Conservation (phyloP, 2,888 invertebrate genomes). For the Parnassius glacialis region DNA sequence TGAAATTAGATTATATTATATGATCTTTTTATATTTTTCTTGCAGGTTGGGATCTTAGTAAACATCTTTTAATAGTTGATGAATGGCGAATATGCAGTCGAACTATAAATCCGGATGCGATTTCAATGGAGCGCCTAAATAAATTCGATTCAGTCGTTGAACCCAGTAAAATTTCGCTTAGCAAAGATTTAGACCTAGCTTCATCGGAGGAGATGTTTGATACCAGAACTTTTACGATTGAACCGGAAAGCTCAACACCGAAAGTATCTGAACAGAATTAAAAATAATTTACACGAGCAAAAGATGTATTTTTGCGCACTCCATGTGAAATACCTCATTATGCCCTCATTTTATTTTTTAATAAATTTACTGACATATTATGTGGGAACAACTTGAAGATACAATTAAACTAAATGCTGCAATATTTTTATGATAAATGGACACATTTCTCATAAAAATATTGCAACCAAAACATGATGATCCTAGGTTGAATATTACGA, state of each 20-base stretch:
- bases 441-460: too few species aligned
- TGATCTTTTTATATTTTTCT: constrained; percentile 15
- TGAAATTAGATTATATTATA: too few species aligned
- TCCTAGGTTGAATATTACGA: too few species aligned
- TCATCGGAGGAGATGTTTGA: constrained; percentile 25
- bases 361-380: too few species aligned
- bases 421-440: too few species aligned
- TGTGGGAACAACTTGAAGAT: too few species aligned
- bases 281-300: not conserved
- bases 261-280: constrained; percentile 23
- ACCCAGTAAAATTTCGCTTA: not conserved
- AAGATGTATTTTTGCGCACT: constrained; percentile 8
- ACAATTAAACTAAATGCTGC: too few species aligned
- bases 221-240: constrained; percentile 29
- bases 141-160: constrained; percentile 13
- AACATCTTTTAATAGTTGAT: constrained; percentile 80
- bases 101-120: constrained; percentile 7
- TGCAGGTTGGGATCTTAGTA: constrained; percentile 81
- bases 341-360: not conserved
- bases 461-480: too few species aligned
- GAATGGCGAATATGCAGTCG: constrained; percentile 74
- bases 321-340: not conserved
- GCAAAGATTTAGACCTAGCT: constrained; percentile 11
- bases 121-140: constrained; percentile 24
- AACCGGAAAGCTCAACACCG: constrained; percentile 30